phyloP scores from a whole-genome alignment of 2,113 vertebrate genomes.

The Parotia lawesii region DNA sequence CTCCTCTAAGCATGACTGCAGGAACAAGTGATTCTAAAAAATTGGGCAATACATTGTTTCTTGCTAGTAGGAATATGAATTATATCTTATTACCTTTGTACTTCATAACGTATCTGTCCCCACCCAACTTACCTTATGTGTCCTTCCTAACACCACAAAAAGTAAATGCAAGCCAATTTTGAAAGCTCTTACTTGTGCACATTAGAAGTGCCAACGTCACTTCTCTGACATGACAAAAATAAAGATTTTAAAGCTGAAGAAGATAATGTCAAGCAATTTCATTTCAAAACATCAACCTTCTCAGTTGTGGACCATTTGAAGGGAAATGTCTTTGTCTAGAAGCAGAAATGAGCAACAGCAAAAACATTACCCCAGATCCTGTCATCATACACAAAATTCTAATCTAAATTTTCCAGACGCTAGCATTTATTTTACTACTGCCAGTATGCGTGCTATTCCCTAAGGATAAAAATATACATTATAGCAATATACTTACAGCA shows the following conservation, averaged over 20 bases:
- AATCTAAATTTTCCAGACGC: neutral
- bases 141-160: neutral
- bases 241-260: neutral
- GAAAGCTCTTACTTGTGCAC: neutral
- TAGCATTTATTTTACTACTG: neutral
- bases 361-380: neutral
- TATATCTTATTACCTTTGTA: neutral
- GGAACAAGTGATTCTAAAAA: neutral
- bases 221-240: neutral
- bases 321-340: neutral
- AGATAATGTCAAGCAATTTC: neutral
- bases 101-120: neutral
- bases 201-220: neutral
- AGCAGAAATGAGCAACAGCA: neutral
- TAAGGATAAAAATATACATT: neutral
- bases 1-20: neutral
- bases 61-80: neutral
- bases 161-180: neutral
- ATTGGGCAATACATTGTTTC: neutral
- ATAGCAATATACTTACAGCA: conserved; percentile 71
- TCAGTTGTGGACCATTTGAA: neutral
- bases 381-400: neutral
- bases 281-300: neutral
- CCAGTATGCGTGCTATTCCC: neutral
- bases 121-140: neutral